Conservation (phyloP, 2,797 vertebrate species). For the Adrianichthys oophorus region DNA sequence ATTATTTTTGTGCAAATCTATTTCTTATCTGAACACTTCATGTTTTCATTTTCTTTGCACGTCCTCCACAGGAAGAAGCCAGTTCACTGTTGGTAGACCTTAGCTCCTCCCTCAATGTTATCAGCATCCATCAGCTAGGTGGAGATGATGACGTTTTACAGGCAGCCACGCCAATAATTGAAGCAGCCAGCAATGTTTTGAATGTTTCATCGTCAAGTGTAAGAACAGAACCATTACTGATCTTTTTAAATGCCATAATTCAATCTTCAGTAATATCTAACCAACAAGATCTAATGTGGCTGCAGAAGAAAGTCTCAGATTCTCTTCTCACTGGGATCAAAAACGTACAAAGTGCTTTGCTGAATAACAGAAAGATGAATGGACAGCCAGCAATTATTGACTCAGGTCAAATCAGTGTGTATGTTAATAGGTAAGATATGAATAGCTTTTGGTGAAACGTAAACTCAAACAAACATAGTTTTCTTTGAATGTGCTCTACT, state of each 20-base stretch:
- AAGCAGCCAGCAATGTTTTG: slow-evolving; percentile 86
- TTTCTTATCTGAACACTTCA: too few species aligned
- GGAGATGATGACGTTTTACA: slow-evolving; percentile 58
- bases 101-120: slow-evolving; percentile 80
- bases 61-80: slow-evolving; percentile 78
- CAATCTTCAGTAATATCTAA: neutral
- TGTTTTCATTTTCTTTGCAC: slow-evolving; percentile 9
- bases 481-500: slow-evolving; percentile 11
- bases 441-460: neutral
- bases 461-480: neutral
- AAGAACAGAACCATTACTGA: slow-evolving; percentile 20
- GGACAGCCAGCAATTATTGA: slow-evolving; percentile 78
- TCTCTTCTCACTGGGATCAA: slow-evolving; percentile 80
- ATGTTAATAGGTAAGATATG: slow-evolving; percentile 85
- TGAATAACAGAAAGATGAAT: slow-evolving; percentile 78
- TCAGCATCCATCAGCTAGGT: slow-evolving; percentile 53
- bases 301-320: slow-evolving; percentile 72
- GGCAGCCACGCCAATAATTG: slow-evolving; percentile 80
- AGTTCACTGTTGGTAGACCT: slow-evolving; percentile 78
- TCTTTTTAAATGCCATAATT: neutral
- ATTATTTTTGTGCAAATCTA: too few species aligned
- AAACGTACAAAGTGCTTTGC: slow-evolving; percentile 84
- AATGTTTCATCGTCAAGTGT: slow-evolving; percentile 72
- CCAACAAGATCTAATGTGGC: slow-evolving; percentile 12
- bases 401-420: slow-evolving; percentile 83